Conservation (phyloP, 1,140 invertebrate genomes). For the Popillia japonica region DNA sequence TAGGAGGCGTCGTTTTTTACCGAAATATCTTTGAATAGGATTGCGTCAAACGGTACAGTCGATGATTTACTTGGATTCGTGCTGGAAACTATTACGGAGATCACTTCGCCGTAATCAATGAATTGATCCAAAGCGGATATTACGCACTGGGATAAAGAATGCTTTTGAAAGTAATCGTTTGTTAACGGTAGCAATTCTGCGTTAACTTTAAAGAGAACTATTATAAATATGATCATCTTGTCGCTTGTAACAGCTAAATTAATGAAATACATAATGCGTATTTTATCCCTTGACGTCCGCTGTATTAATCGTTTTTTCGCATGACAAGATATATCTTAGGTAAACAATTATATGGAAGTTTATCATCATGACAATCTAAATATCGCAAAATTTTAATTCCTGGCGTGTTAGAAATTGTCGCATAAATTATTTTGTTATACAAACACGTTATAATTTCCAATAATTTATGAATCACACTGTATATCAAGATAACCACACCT, state of each 20-base stretch:
- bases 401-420: too few species aligned
- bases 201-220: background rate
- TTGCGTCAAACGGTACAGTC: constrained; percentile 19
- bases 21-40: constrained; percentile 35
- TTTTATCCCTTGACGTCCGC: background rate
- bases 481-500: background rate
- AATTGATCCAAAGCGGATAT: background rate
- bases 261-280: too few species aligned
- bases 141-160: constrained; percentile 38
- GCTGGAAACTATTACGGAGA: constrained; percentile 27
- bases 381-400: too few species aligned
- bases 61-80: background rate
- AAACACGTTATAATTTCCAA: too few species aligned
- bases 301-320: background rate
- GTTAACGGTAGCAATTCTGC: constrained; percentile 19
- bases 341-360: too few species aligned
- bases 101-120: constrained; percentile 14
- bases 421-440: too few species aligned
- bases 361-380: too few species aligned
- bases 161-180: constrained; percentile 29
- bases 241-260: too few species aligned
- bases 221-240: background rate
- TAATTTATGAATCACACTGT: too few species aligned
- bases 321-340: background rate
- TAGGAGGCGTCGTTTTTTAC: background rate